Base-by-base conservation (phyloP, 2,113 vertebrate species). In the Poeciliopsis occidentalis region DNA sequence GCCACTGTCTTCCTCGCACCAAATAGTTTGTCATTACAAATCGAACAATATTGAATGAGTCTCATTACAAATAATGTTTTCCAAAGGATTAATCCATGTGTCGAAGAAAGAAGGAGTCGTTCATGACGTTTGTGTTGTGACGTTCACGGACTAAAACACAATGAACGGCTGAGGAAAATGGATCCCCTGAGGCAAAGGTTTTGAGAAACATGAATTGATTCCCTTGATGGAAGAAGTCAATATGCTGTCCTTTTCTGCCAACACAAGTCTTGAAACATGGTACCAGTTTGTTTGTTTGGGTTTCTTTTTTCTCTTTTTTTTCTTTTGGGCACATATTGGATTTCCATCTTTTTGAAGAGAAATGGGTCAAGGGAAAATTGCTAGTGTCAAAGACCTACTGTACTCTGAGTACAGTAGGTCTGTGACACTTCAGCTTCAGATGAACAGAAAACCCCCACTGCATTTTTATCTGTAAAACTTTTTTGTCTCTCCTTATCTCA, bases 231-330 rank as follows among this genome's bases (percentile, higher is more conserved):
- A 51, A 69, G 5, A 37, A 62, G 24, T 83, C 72, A 64, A 77
- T 85, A 47, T 29, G 3, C 31, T 69, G 78, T 34, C 39, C 64
- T 87, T 87, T 85, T 0, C 51, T n/a, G 24, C 51, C 51, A 57
- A 24, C n/a, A 7, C 51, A 57, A 57, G 17, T 11, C 51, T 57
- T 57, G 5, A 57, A 8, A 47, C 44, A n/a, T 57, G 22, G 22
- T 10, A 57, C 51, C 17, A 24, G 24, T 57, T 2, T 24, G 6
- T 37, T 64, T 39, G 7, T 34, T 34, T 24, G 5, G 31, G 29
- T 29, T 29, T 29, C 2, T 29, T 29, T 64, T n/a, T n/a, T n/a
- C n/a, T n/a, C n/a, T n/a, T 34, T 34, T 37, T 37, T 11, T 11
- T 10, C 60, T 64, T 83, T 19, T 31, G 30, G 15, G 0, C 30